These are phyloP conservation scores for Hippocampus zosterae DNA, from an alignment of 2,113 vertebrate species.

Conservation along the genomic window DNA sequence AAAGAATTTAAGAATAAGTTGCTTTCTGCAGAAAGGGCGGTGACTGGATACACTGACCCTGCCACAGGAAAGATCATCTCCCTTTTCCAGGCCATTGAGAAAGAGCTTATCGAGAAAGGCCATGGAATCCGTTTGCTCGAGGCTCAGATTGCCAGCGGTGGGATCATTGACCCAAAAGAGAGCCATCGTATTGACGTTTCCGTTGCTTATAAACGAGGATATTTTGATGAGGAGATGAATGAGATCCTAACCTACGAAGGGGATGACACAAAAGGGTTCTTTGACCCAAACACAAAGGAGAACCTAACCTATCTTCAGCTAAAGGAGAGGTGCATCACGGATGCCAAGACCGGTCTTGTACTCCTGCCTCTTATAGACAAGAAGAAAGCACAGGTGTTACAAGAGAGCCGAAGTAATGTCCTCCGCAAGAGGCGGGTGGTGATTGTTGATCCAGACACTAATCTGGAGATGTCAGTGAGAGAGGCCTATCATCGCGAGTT, in stretches of 20 bases:
- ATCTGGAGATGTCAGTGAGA: conserved; percentile 91
- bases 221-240: conserved; percentile 92
- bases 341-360: conserved; percentile 82
- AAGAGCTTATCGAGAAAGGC: conserved; percentile 91
- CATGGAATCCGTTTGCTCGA: conserved; percentile 94
- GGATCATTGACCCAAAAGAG: conserved; percentile 92
- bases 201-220: conserved; percentile 87
- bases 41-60: conserved; percentile 92
- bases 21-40: conserved; percentile 90
- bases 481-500: conserved; percentile 91
- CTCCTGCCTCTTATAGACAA: conserved; percentile 88
- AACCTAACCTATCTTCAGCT: conserved; percentile 94
- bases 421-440: conserved; percentile 92
- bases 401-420: conserved; percentile 84
- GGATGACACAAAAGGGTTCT: conserved; percentile 96
- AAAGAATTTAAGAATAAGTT: conserved; percentile 94
- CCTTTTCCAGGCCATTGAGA: conserved; percentile 95
- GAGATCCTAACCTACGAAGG: conserved; percentile 88
- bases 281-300: conserved; percentile 96
- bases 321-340: conserved; percentile 88
- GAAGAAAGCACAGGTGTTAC: conserved; percentile 67
- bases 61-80: conserved; percentile 89
- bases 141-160: conserved; percentile 96
- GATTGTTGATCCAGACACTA: conserved; percentile 94
- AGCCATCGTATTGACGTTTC: conserved; percentile 89